Evolutionary conservation across 2,888 invertebrate species (phyloP).

Genomic region (Dascillus cervinus): DNA sequence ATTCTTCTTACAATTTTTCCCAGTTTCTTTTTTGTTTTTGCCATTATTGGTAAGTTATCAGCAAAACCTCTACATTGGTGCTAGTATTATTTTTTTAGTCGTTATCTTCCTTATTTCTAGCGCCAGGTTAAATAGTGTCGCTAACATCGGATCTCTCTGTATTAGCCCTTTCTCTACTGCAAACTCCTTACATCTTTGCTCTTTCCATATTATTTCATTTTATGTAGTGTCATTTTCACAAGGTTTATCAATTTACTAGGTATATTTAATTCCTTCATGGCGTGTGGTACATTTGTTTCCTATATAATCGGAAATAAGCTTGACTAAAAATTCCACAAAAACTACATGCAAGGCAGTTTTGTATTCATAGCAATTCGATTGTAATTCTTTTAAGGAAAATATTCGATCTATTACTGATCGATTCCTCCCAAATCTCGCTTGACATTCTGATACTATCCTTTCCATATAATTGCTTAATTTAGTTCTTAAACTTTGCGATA

Average conservation of each 20-base stretch:
- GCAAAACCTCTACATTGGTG: background rate
- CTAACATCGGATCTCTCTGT: background rate
- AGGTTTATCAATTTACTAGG: background rate
- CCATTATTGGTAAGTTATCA: background rate
- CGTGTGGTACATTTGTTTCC: background rate
- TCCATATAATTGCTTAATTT: conserved; percentile 1
- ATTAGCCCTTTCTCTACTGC: background rate
- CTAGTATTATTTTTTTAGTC: background rate
- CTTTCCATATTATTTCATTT: background rate
- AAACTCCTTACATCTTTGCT: background rate
- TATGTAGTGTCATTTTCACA: background rate
- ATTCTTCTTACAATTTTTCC: background rate
- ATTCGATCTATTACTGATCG: too few species aligned
- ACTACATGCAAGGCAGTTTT: too few species aligned
- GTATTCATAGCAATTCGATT: too few species aligned
- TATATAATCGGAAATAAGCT: background rate
- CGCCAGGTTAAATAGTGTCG: background rate
- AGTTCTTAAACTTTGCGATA: conserved; percentile 1
- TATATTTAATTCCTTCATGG: background rate
- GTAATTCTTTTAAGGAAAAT: too few species aligned
- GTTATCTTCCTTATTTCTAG: background rate
- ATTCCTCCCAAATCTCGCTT: background rate
- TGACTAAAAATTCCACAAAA: conserved; percentile 1
- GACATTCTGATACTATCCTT: background rate
- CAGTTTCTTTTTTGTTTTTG: background rate